Evolutionary conservation across 2,888 invertebrate genomes (phyloP), one percentile per base, ranked within the genome.

Genomic region (Lithophane semibrunnea): DNA sequence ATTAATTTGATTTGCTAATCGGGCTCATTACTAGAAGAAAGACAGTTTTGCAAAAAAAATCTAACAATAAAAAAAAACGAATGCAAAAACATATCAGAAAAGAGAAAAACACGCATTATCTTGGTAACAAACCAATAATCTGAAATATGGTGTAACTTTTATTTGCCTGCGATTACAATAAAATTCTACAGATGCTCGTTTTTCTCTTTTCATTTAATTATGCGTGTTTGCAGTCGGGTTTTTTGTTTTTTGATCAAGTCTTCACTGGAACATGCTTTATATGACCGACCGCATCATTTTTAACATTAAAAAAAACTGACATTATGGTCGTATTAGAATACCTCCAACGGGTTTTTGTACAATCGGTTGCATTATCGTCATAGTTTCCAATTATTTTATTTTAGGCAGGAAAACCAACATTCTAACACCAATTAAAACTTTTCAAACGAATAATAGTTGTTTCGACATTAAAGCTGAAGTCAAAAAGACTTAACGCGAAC

Each of bases 401-500:
- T 52, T 3, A n/a, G 10, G 44, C 18, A 13, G 2, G 2, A 64
- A 44, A 76, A 13, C 2, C 8, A 49, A 24, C 18, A 8, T 12
- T 21, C 16, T 49, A 47, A 63, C 63, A 77, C 42, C 21, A 81
- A 82, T 83, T 71, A 52, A 81, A 77, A 65, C n/a, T 71, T 68
- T 66, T 52, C 24, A 64, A 74, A 79, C 61, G 13, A 52, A 69
- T 24, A 24, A 56, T 70, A 60, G 66, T 65, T 82, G 76, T 85
- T 73, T 29, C 29, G 24, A 16, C 52, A 73, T 68, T 8, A 29
- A 58, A 79, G 54, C 54, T 61, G 49, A 69, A 70, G 24, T 74
- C 21, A 49, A 71, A 84, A 73, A 73, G 52, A 72, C 72, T 75
- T 69, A 29, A 73, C 71, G 44, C 56, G 56, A 86, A 70, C 72